Evolutionary conservation across 2,888 invertebrate species (phyloP).

Genomic region (Drosophila anomalata): DNA sequence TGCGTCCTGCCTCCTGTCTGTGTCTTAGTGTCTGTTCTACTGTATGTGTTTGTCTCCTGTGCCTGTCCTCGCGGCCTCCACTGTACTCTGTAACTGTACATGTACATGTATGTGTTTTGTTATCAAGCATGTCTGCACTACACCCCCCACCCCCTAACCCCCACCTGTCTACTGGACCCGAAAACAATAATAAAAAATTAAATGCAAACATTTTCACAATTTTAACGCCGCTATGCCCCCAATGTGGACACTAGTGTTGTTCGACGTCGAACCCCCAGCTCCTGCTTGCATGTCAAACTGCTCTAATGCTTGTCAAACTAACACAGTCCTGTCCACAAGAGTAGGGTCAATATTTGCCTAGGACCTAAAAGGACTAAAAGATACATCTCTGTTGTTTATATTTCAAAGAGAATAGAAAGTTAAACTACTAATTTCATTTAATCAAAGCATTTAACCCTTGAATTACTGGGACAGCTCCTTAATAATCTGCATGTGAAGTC

Average conservation of each 20-base stretch:
- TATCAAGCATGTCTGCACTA: constrained; percentile 35
- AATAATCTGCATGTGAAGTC: background rate
- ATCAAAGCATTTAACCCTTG: background rate
- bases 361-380: no score
- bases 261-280: background rate
- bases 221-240: constrained; percentile 6
- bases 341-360: constrained; percentile 14
- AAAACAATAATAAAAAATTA: constrained; percentile 32
- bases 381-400: no score
- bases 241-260: background rate
- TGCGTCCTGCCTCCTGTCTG: background rate
- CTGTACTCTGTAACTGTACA: no score
- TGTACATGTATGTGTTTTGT: constrained; percentile 10
- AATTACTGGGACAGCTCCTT: background rate
- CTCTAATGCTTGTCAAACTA: constrained; percentile 11
- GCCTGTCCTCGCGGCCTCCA: background rate
- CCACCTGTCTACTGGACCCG: constrained; percentile 1
- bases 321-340: constrained; percentile 18
- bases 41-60: constrained; percentile 8
- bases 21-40: constrained; percentile 10
- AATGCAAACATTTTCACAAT: constrained; percentile 50
- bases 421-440: background rate
- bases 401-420: background rate
- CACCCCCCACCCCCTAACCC: background rate
- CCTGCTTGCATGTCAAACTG: constrained; percentile 44